phyloP scores from a whole-genome alignment of 2,113 vertebrate species.

The Silurus meridionalis region DNA sequence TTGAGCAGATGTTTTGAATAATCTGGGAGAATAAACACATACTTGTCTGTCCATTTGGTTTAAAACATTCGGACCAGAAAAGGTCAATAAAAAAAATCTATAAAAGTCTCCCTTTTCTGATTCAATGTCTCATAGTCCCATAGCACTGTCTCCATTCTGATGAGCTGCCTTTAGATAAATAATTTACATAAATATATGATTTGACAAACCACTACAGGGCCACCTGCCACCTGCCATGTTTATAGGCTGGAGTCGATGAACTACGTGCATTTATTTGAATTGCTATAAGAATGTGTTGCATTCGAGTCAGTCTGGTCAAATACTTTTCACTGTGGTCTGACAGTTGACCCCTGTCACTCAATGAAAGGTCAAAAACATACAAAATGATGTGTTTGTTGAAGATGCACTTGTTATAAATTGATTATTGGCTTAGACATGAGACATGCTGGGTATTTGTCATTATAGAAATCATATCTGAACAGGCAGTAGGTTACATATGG shows the following conservation, averaged over 20 bases:
- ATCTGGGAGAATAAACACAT: neutral
- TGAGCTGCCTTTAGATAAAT: neutral
- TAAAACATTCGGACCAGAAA: neutral
- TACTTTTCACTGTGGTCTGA: neutral
- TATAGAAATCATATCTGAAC: neutral
- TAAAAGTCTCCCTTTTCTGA: neutral
- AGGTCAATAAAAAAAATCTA: neutral
- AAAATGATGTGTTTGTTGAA: neutral
- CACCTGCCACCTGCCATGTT: neutral
- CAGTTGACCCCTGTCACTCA: neutral
- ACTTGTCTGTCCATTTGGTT: neutral
- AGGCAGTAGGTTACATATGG: neutral
- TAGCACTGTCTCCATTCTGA: neutral
- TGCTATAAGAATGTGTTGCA: neutral
- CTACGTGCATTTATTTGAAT: too few relatives aligned
- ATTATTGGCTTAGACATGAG: neutral
- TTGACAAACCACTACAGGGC: neutral
- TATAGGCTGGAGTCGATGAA: neutral
- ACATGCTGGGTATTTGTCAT: neutral
- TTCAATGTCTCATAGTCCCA: neutral
- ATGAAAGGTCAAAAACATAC: neutral
- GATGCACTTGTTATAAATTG: neutral
- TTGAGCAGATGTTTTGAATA: neutral
- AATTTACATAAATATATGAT: neutral
- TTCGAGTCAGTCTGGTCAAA: neutral